Conservation (phyloP, 2,888 invertebrate species). For the Carterocephalus palaemon region DNA sequence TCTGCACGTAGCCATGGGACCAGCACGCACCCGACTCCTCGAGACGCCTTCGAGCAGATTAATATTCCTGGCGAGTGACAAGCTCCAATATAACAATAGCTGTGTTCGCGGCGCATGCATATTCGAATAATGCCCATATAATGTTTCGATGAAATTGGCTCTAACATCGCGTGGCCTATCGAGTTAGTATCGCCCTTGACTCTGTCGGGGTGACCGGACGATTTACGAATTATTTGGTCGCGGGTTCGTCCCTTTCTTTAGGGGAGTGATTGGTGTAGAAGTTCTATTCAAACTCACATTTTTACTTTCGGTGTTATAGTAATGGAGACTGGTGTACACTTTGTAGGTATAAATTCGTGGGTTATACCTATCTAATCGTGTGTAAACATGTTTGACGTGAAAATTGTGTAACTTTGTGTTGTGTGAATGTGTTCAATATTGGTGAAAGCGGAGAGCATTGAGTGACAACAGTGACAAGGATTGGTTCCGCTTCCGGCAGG, state of each 20-base stretch:
- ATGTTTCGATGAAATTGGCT: constrained; percentile 73
- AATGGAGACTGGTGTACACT: no score
- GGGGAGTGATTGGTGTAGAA: constrained; percentile 7
- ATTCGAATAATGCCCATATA: constrained; percentile 76
- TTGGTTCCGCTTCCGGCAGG: constrained; percentile 46
- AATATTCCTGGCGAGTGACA: constrained; percentile 71
- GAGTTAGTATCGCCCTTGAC: constrained; percentile 60
- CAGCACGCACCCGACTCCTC: constrained; percentile 46
- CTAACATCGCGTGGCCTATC: constrained; percentile 55
- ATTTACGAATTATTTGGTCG: constrained; percentile 27
- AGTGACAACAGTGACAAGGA: constrained; percentile 33
- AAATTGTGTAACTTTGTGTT: constrained; percentile 31
- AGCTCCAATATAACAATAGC: constrained; percentile 66
- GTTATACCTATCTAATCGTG: neutral
- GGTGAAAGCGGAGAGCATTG: constrained; percentile 33
- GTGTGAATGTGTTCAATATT: constrained; percentile 33
- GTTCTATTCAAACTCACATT: constrained; percentile 2
- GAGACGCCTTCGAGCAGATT: constrained; percentile 65
- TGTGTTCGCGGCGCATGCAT: constrained; percentile 70
- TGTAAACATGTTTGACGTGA: neutral
- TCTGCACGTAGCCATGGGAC: constrained; percentile 45
- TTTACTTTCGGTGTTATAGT: no score
- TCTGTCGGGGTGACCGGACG: constrained; percentile 50
- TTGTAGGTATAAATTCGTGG: neutral
- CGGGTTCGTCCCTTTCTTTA: constrained; percentile 12